Conservation (phyloP, 2,888 invertebrate species). For the Yponomeuta sedellus region DNA sequence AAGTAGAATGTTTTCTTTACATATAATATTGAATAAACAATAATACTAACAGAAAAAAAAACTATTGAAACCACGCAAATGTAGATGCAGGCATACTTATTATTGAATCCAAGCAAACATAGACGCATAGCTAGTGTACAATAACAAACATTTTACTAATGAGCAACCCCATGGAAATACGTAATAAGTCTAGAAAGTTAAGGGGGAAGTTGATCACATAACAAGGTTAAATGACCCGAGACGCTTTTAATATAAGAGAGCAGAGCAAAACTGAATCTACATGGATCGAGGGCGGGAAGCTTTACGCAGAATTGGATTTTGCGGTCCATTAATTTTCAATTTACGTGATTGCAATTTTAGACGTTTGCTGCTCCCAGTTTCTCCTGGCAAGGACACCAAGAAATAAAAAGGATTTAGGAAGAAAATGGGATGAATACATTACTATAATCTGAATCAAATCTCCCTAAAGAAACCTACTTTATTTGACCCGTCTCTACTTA, state of each 20-base stretch:
- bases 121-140: no score
- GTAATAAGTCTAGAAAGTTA: background rate
- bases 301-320: constrained; percentile 71
- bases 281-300: constrained; percentile 20
- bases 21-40: no score
- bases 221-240: constrained; percentile 10
- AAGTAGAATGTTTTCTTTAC: no score
- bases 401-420: constrained; percentile 60
- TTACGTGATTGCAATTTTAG: constrained; percentile 74
- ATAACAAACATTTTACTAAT: background rate
- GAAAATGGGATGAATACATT: constrained; percentile 61
- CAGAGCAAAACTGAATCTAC: constrained; percentile 17
- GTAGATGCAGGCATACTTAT: no score
- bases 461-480: constrained; percentile 13
- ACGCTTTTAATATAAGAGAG: constrained; percentile 17
- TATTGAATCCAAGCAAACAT: no score
- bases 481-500: background rate
- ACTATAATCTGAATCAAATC: constrained; percentile 26
- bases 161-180: background rate
- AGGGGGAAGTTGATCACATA: constrained; percentile 13
- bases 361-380: constrained; percentile 66
- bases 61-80: no score
- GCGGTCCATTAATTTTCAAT: constrained; percentile 75
- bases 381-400: constrained; percentile 55
- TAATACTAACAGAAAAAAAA: no score